A percentile compares a stretch with the other conserved stretches of the same genome.
These are phyloP conservation scores for Bucorvus abyssinicus DNA, from an alignment of 2,797 vertebrate genomes.

Conservation along the genomic window DNA sequence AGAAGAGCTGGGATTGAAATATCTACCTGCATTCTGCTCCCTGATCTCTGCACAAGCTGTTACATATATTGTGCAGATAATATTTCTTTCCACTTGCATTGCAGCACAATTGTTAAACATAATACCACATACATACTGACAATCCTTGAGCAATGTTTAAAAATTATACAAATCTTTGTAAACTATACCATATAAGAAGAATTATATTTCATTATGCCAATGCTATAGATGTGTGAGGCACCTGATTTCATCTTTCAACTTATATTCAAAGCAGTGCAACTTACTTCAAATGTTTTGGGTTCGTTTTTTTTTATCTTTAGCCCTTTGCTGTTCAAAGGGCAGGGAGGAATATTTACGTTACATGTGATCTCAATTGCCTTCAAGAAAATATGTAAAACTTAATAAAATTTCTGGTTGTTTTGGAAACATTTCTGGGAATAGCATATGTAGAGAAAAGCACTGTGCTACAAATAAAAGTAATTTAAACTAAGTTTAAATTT, in stretches of 20 bases:
- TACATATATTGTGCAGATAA: constrained; percentile 39
- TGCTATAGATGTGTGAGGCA: neutral
- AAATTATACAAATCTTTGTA: constrained; percentile 30
- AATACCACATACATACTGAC: neutral
- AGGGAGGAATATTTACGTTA: neutral
- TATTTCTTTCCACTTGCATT: constrained; percentile 38
- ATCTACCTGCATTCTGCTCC: constrained; percentile 21
- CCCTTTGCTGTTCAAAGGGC: neutral
- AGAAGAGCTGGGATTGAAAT: constrained; percentile 51
- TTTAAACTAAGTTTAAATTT: neutral
- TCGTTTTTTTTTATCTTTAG: neutral
- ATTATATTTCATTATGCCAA: neutral
- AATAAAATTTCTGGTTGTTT: neutral
- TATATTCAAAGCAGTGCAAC: constrained; percentile 25
- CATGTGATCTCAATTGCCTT: neutral
- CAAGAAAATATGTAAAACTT: constrained; percentile 19
- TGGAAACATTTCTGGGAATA: constrained; percentile 3
- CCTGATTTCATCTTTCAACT: neutral
- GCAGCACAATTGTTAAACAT: neutral
- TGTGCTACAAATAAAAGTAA: neutral
- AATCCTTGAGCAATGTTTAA: neutral
- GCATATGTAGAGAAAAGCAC: neutral
- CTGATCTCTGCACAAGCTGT: constrained; percentile 54
- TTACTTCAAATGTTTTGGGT: neutral
- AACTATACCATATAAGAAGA: neutral